phyloP scores from a whole-genome alignment of 2,888 invertebrate genomes.

The Drosophila rubida region DNA sequence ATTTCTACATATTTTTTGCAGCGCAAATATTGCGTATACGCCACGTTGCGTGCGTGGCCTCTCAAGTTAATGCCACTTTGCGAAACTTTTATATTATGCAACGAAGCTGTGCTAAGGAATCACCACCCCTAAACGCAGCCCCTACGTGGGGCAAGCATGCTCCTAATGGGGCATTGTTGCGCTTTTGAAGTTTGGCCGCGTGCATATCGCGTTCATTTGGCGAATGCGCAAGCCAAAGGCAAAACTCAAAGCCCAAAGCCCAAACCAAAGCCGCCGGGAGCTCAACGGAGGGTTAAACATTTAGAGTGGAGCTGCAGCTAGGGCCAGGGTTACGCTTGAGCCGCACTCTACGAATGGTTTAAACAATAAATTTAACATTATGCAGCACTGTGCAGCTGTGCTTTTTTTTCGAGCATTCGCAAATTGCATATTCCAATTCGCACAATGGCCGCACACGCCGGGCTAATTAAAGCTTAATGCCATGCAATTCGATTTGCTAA shows the following conservation, averaged over 20 bases:
- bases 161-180: slow-evolving; percentile 52
- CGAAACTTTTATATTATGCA: slow-evolving; percentile 62
- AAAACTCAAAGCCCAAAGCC: slow-evolving; percentile 23
- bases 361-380: slow-evolving; percentile 65
- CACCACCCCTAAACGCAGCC: background rate
- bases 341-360: slow-evolving; percentile 70
- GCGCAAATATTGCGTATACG: slow-evolving; percentile 60
- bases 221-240: slow-evolving; percentile 39
- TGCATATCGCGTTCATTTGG: slow-evolving; percentile 72
- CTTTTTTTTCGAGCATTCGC: slow-evolving; percentile 42
- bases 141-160: slow-evolving; percentile 21
- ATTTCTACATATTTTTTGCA: slow-evolving; percentile 19
- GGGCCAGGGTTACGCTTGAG: slow-evolving; percentile 60
- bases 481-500: slow-evolving; percentile 66
- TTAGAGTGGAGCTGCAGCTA: background rate
- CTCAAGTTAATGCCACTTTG: slow-evolving; percentile 66
- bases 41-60: slow-evolving; percentile 46
- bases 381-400: too few relatives aligned
- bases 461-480: slow-evolving; percentile 71
- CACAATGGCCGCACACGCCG: background rate
- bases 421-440: slow-evolving; percentile 6
- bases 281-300: slow-evolving; percentile 1
- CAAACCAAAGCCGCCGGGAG: slow-evolving; percentile 24
- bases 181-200: slow-evolving; percentile 74
- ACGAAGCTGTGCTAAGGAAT: slow-evolving; percentile 29